phyloP scores from a whole-genome alignment of 2,113 vertebrate genomes.

The Heptranchias perlo region DNA sequence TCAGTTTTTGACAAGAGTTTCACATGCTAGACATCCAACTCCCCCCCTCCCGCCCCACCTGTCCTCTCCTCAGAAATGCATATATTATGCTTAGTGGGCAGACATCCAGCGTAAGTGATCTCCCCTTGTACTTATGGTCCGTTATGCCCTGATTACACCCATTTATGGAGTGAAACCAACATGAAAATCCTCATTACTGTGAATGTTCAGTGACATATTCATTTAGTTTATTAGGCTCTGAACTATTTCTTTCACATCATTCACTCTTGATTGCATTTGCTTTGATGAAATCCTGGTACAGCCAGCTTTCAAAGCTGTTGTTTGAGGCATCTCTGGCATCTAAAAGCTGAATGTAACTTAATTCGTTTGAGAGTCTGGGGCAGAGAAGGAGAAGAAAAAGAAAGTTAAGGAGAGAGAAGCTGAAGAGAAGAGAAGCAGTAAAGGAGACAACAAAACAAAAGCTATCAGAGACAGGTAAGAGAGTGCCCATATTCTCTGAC shows the following conservation, averaged over 20 bases:
- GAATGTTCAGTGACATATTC: neutral
- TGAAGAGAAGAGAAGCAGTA: neutral
- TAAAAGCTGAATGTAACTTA: no score
- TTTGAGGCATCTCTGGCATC: no score
- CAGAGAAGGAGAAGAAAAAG: no score
- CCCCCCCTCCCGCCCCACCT: neutral
- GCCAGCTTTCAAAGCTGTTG: no score
- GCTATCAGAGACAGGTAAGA: neutral
- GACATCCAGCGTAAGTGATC: neutral
- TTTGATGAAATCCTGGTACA: no score
- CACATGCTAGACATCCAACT: neutral
- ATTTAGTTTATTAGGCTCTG: no score
- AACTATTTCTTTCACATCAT: no score
- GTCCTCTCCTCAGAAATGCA: neutral
- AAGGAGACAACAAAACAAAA: neutral
- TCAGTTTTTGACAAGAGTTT: neutral
- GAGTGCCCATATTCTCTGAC: neutral
- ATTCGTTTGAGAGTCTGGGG: no score
- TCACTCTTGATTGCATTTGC: no score
- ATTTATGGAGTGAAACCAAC: neutral
- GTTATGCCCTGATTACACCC: neutral
- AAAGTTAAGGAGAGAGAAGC: no score
- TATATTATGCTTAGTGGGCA: neutral
- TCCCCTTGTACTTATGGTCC: neutral
- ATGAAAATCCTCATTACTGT: neutral